Evolutionary conservation across 2,888 invertebrate species (phyloP).

Genomic region (Empis stercorea): DNA sequence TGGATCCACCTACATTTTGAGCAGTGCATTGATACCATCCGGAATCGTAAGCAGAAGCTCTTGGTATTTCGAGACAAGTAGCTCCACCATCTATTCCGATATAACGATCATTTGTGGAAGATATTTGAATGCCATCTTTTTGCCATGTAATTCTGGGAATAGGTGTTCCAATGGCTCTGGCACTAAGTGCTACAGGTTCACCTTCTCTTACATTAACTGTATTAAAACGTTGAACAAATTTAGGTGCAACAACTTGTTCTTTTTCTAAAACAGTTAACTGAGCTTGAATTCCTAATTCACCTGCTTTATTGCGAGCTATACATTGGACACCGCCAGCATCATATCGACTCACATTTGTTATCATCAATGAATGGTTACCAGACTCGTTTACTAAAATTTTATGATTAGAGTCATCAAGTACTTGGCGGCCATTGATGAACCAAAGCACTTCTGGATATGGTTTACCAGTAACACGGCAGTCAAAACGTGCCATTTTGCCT

Average conservation of each 20-base stretch:
- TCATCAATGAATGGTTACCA: conserved; percentile 93
- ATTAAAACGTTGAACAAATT: conserved; percentile 91
- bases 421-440: conserved; percentile 81
- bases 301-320: conserved; percentile 86
- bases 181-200: conserved; percentile 79
- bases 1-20: conserved; percentile 94
- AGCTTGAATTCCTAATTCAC: conserved; percentile 83
- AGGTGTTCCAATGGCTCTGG: conserved; percentile 87
- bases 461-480: conserved; percentile 84
- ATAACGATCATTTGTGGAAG: conserved; percentile 63
- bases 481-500: conserved; percentile 88
- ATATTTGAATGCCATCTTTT: conserved; percentile 82
- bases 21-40: conserved; percentile 99
- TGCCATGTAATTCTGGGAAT: conserved; percentile 94
- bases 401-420: conserved; percentile 82
- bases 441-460: conserved; percentile 91
- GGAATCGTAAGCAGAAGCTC: conserved; percentile 75
- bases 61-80: conserved; percentile 79
- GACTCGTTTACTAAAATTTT: conserved; percentile 94
- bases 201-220: conserved; percentile 87
- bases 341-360: conserved; percentile 70
- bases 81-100: conserved; percentile 79
- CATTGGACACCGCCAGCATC: conserved; percentile 88
- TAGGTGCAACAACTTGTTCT: conserved; percentile 88
- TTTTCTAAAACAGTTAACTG: conserved; percentile 76